Evolutionary conservation across 2,113 vertebrate species (phyloP).

Genomic region (Pagrus major): DNA sequence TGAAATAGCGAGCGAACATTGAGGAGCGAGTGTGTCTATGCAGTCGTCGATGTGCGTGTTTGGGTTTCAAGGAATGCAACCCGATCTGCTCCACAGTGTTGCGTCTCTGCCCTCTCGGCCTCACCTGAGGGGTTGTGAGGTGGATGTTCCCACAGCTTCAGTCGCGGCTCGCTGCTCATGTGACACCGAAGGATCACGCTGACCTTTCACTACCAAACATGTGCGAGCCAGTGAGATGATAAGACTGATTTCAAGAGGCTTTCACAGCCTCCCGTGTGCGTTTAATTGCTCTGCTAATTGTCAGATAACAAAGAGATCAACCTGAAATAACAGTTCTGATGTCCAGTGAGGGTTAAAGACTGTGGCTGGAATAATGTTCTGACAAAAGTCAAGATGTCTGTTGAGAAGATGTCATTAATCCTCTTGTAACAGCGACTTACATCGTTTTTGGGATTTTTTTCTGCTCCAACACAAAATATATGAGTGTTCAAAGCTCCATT

Average conservation of each 20-base stretch:
- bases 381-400: too few species aligned
- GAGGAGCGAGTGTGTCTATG: not conserved
- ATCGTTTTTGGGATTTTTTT: too few species aligned
- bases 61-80: constrained; percentile 46
- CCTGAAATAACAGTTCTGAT: too few species aligned
- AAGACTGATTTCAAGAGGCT: not conserved
- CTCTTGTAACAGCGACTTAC: too few species aligned
- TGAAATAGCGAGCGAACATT: constrained; percentile 12
- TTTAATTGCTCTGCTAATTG: too few species aligned
- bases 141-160: constrained; percentile 71
- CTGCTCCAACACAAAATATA: too few species aligned
- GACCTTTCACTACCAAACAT: not conserved
- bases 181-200: constrained; percentile 24
- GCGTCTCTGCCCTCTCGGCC: constrained; percentile 24
- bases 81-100: constrained; percentile 37
- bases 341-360: too few species aligned
- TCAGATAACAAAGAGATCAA: too few species aligned
- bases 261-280: not conserved
- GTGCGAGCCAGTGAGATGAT: not conserved
- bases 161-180: constrained; percentile 42
- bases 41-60: constrained; percentile 4
- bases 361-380: too few species aligned
- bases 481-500: too few species aligned
- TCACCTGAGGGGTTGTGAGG: constrained; percentile 62
- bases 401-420: too few species aligned